A percentile compares a stretch with the other conserved stretches of the same genome.
phyloP scores from a whole-genome alignment of 2,888 invertebrate species.

The Drosophila cyrtoloma region DNA sequence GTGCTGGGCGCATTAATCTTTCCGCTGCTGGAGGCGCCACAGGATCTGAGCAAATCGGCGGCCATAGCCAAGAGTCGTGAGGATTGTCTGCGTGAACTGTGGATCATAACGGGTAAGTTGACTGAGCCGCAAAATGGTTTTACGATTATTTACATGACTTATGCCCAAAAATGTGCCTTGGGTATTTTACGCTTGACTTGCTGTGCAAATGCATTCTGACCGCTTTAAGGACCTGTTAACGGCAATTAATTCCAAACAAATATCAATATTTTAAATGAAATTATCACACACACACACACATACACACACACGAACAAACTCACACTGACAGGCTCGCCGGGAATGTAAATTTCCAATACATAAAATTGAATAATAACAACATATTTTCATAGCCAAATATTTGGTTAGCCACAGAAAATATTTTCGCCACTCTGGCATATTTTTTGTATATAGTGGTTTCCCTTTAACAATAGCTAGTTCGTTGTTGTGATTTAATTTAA shows the following conservation, averaged over 20 bases:
- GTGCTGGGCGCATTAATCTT: constrained; percentile 91
- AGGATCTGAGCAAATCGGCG: constrained; percentile 87
- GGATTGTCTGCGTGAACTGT: constrained; percentile 90
- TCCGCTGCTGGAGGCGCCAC: constrained; percentile 90
- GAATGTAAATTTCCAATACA: constrained; percentile 42
- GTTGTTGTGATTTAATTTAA: constrained; percentile 57
- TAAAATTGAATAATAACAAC: constrained; percentile 59
- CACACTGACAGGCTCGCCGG: background rate
- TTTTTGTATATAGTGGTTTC: constrained; percentile 6
- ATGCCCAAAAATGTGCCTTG: constrained; percentile 10
- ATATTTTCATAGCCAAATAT: constrained; percentile 70
- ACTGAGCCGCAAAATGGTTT: background rate
- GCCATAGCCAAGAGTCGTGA: constrained; percentile 88
- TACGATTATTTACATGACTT: background rate
- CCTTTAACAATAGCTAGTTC: constrained; percentile 27
- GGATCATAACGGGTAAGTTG: constrained; percentile 92
- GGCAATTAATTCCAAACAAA: constrained; percentile 63
- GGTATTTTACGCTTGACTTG: constrained; percentile 61
- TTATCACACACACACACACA: constrained; percentile 14
- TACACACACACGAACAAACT: background rate
- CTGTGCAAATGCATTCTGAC: constrained; percentile 26
- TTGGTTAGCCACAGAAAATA: constrained; percentile 42
- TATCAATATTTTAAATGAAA: constrained; percentile 69
- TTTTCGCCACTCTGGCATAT: constrained; percentile 16
- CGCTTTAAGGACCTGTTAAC: constrained; percentile 40